Evolutionary conservation across 2,113 vertebrate genomes (phyloP).

Genomic region (Microcebus murinus): DNA sequence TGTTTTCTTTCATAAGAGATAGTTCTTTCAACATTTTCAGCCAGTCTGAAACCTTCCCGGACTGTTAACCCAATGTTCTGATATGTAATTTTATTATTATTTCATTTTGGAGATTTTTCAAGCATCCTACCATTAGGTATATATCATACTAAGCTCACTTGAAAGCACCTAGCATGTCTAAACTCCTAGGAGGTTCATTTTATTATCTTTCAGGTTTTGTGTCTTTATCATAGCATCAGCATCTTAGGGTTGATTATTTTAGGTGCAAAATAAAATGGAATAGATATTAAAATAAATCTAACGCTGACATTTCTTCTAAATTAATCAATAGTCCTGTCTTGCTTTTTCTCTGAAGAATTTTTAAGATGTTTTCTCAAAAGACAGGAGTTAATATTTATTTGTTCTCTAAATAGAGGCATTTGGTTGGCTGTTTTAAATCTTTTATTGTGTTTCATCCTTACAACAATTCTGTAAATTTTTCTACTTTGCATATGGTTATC

Average conservation of each 20-base stretch:
- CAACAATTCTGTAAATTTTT: background rate
- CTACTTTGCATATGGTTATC: background rate
- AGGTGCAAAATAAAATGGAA: constrained; percentile 3
- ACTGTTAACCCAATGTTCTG: background rate
- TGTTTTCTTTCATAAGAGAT: background rate
- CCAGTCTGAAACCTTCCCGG: background rate
- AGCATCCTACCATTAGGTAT: background rate
- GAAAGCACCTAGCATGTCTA: background rate
- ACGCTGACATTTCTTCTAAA: background rate
- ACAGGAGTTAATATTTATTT: constrained; percentile 7
- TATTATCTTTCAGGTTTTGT: constrained; percentile 3
- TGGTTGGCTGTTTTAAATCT: background rate
- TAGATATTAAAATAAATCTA: background rate
- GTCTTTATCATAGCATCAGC: background rate
- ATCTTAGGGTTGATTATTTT: constrained; percentile 11
- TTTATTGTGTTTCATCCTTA: constrained; percentile 27
- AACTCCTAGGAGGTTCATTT: background rate
- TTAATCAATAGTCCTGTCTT: background rate
- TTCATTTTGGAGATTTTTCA: constrained; percentile 13
- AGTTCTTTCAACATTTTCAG: background rate
- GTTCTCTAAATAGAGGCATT: background rate
- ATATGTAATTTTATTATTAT: background rate
- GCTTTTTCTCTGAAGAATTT: background rate
- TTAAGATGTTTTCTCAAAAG: constrained; percentile 31
- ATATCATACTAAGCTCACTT: background rate